phyloP scores from a whole-genome alignment of 2,797 vertebrate species.

The Toxotes lorentzi region DNA sequence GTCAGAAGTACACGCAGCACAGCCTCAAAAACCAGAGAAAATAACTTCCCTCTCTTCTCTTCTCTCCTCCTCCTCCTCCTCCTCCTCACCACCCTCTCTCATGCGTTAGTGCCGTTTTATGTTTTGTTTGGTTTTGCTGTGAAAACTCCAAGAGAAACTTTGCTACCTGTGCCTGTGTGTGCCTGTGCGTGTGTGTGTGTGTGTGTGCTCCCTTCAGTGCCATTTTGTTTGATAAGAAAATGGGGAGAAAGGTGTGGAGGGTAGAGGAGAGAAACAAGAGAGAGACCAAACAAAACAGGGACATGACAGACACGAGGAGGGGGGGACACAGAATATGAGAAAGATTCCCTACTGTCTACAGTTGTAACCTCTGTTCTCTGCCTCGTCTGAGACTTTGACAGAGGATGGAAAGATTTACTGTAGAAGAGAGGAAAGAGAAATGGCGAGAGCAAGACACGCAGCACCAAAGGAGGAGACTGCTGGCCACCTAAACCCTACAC shows the following conservation, averaged over 20 bases:
- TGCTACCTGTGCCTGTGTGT: conserved; percentile 64
- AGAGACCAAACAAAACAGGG: conserved; percentile 62
- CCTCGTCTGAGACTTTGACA: conserved; percentile 25
- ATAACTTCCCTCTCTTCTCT: conserved; percentile 76
- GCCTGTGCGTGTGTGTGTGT: not conserved
- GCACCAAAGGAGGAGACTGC: conserved; percentile 31
- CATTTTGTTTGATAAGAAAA: conserved; percentile 62
- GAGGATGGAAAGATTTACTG: conserved; percentile 39
- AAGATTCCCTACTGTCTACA: conserved; percentile 55
- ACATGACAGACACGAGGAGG: conserved; percentile 42
- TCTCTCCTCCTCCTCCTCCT: conserved; percentile 48
- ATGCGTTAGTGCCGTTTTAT: conserved; percentile 74
- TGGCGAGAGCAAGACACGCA: conserved; percentile 27
- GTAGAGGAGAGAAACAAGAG: conserved; percentile 45
- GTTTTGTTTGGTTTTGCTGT: conserved; percentile 79
- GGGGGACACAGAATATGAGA: conserved; percentile 41
- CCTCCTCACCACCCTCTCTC: conserved; percentile 56
- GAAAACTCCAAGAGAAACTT: conserved; percentile 82
- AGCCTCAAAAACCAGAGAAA: conserved; percentile 77
- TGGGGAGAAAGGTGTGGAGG: conserved; percentile 6
- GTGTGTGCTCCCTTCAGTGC: conserved; percentile 28
- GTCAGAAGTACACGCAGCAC: conserved; percentile 75
- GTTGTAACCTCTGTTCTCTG: conserved; percentile 51
- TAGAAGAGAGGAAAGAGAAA: conserved; percentile 29
- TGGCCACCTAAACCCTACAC: conserved; percentile 50